Evolutionary conservation across 2,113 vertebrate species (phyloP), one percentile per base, ranked within the genome.

Genomic region (Hippolais icterina): DNA sequence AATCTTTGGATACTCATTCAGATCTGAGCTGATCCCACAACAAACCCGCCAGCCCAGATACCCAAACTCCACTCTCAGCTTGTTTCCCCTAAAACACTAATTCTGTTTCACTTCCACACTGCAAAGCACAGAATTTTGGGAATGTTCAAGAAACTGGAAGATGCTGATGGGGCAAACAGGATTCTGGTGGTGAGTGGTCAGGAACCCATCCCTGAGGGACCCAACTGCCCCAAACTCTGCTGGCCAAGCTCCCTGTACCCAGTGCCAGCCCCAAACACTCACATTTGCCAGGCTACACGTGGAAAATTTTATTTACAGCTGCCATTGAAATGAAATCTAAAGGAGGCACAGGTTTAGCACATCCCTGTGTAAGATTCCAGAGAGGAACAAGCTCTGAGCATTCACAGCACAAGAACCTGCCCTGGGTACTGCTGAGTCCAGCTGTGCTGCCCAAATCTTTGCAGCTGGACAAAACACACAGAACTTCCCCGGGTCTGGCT

Each of bases 1-100:
- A 31, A 13, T 5, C 5, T 0, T 3, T 15, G 60, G 37, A 25
- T 2, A 2, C 7, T 15, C 21, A 5, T 8, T 14, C 28, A 24
- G 41, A 17, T 11, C 46, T 19, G 63, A 77, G 69, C 57, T 29
- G 59, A 16, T 11, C 16, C 57, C 49, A 12, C 8, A 31, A 19
- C 2, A 54, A 71, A 25, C 53, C 44, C 29, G 31, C n/a, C 86
- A 49, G 54, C 52, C 60, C 5, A 0, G 10, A 18, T 1, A 19
- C 5, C 46, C 78, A 4, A 25, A 69, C 17, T 20, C n/a, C 61
- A 33, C 57, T 41, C 5, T 31, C 7, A 22, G 27, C 49, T 35
- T 7, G 15, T 6, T 69, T 49, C 69, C 78, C 50, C 60, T 29
- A 5, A 10, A 70, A 24, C 31, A 20, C 3, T 4, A 1, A 24